These are phyloP conservation scores for Drosophila merina DNA, from an alignment of 2,888 invertebrate species.

Conservation along the genomic window DNA sequence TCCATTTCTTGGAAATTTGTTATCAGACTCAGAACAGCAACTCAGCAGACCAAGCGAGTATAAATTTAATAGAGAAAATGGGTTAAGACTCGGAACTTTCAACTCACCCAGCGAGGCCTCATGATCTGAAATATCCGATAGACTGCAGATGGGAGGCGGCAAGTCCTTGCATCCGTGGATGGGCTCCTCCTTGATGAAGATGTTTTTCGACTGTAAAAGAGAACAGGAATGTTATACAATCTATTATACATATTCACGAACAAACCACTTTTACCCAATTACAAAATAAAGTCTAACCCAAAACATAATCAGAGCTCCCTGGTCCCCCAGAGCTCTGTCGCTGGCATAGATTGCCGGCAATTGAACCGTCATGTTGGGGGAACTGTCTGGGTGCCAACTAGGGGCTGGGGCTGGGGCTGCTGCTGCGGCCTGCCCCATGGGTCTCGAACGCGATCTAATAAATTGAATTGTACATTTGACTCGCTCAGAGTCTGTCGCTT, in stretches of 20 bases:
- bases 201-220: conserved; percentile 76
- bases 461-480: conserved; percentile 81
- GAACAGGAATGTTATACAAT: conserved; percentile 32
- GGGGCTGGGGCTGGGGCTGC: neutral
- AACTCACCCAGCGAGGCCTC: conserved; percentile 95
- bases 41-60: conserved; percentile 10
- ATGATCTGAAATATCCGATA: conserved; percentile 95
- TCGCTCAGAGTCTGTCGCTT: conserved; percentile 52
- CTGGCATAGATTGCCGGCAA: conserved; percentile 62
- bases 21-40: conserved; percentile 67
- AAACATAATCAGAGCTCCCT: conserved; percentile 10
- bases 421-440: conserved; percentile 52
- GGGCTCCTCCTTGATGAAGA: conserved; percentile 83
- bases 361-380: conserved; percentile 37
- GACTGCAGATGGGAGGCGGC: conserved; percentile 94
- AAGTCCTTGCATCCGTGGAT: conserved; percentile 88
- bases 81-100: conserved; percentile 8
- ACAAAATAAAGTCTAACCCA: conserved; percentile 19
- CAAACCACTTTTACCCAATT: conserved; percentile 63
- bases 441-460: conserved; percentile 74
- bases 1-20: conserved; percentile 75
- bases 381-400: neutral
- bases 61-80: conserved; percentile 1
- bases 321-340: conserved; percentile 32
- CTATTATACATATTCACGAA: conserved; percentile 42